Base-by-base conservation (phyloP, 2,113 vertebrate species). In the Mionectes macconnelli region DNA sequence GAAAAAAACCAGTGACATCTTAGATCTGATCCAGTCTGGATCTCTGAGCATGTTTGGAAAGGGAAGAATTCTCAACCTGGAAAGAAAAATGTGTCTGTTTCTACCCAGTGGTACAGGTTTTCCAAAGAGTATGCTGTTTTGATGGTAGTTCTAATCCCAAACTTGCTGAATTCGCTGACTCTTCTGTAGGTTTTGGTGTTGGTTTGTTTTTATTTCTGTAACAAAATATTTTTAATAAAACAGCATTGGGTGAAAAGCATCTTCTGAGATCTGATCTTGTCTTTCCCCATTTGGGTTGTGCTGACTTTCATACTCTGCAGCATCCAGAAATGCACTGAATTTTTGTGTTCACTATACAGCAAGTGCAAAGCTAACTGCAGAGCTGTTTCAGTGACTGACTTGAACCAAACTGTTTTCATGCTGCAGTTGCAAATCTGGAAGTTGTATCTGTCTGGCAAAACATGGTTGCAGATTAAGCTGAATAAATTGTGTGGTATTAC, bases 341-440 rank as follows among this genome's bases (percentile, higher is more conserved):
- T 42, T 16, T 16, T 82, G 17, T 20, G 60, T 72, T 81, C 18
- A 21, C 28, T 10, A 10, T 35, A 10, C 6, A 50, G 10, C 40
- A 76, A 85, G 28, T 28, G 18, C n/a, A 69, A 30, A 25, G 62
- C n/a, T 66, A 47, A 17, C 24, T 63, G 13, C 3, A 3, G 19
- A 74, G 15, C 27, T 68, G 5, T 57, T 78, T 14, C 40, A 57
- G 23, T 60, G 69, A 9, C 28, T 72, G 52, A 12, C 55, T 86
- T 64, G 53, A 56, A 59, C 21, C 0, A 0, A 84, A 40, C n/a
- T 78, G 30, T 39, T 95, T 95, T 94, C 94, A 45, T 89, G 79
- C 87, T 82, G 66, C 81, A 87, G 66, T 28, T 91, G 66, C 66
- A 93, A 56, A 89, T 73, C 40, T 92, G 74, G 44, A 89, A 89